Percentiles rank a stretch among this genome's conserved stretches.
Evolutionary conservation across 2,797 vertebrate genomes (phyloP).

Genomic region (Myotis planiceps): DNA sequence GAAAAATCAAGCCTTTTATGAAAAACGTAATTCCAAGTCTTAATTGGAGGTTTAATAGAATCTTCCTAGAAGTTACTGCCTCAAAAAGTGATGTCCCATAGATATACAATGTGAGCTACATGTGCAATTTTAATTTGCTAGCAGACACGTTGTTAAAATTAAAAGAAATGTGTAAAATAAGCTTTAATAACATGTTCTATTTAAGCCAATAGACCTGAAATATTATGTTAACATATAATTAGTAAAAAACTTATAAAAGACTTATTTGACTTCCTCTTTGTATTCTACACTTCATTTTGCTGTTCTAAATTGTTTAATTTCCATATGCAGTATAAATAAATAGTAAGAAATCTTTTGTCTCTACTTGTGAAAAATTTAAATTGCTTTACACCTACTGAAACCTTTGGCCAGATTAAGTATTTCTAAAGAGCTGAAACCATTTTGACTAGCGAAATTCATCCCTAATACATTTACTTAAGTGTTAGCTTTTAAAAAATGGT

Average conservation of each 20-base stretch:
- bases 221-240: not conserved
- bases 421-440: not conserved
- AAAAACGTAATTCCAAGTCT: not conserved
- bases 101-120: not conserved
- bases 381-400: not conserved
- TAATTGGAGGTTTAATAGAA: not conserved
- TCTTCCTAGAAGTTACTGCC: not conserved
- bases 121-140: not conserved
- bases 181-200: not conserved
- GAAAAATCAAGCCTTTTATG: not conserved
- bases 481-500: not conserved
- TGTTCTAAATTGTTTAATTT: not conserved
- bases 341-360: not conserved
- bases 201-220: not conserved
- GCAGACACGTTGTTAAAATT: not conserved
- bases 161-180: not conserved
- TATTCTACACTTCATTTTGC: not conserved
- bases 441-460: not conserved
- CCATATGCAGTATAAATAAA: not conserved
- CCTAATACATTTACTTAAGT: not conserved
- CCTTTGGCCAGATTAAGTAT: not conserved
- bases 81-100: not conserved
- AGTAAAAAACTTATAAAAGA: not conserved
- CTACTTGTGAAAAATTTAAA: not conserved
- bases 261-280: not conserved